Base-by-base conservation (phyloP, 1,140 invertebrate genomes). In the Drosophila virilis region DNA sequence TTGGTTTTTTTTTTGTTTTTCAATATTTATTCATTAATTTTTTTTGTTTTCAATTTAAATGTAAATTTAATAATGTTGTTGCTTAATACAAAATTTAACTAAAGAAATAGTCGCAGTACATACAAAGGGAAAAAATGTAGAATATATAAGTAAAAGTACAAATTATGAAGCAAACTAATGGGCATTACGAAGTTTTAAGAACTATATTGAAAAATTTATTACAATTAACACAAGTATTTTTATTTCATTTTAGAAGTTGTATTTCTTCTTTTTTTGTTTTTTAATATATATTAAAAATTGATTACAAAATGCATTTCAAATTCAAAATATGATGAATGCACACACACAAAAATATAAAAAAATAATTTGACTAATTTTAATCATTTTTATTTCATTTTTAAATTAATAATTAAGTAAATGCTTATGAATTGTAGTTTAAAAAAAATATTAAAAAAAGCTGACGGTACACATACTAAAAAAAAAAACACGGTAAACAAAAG, bases 331-430 rank as follows among this genome's bases (percentile, higher is more conserved):
- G 70, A 81, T 78, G 67, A 78, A 78, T 78, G 69, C 73, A 85
- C 83, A 86, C 78, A 81, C 83, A 86, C 83, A 86, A 86, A 88
- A 79, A 88, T 88, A 88, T 88, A 85, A 86, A 82, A 81, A 81
- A 74, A 65, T 33, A 48, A 72, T 52, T 52, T 38, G 50, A 67
- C 58, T 46, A 50, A 69, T 54, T 70, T 46, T 17, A 42, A 57
- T 43, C 9, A 22, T 0, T 38, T 46, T 42, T 58, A 43, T 64
- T 50, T 38, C 50, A 45, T 40, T 60, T 68, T 69, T 72, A 60
- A 78, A 42, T 61, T 75, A 51, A 60, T 83, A 83, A 83, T 84
- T 84, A 84, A 84, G 81, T 84, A 84, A 80, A 84, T 84, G 81
- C 81, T 85, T 84, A 85, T 72, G 43, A 61, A 66, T 69, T 71